These are phyloP conservation scores for Actias luna DNA, from an alignment of 2,888 invertebrate species.

Conservation along the genomic window DNA sequence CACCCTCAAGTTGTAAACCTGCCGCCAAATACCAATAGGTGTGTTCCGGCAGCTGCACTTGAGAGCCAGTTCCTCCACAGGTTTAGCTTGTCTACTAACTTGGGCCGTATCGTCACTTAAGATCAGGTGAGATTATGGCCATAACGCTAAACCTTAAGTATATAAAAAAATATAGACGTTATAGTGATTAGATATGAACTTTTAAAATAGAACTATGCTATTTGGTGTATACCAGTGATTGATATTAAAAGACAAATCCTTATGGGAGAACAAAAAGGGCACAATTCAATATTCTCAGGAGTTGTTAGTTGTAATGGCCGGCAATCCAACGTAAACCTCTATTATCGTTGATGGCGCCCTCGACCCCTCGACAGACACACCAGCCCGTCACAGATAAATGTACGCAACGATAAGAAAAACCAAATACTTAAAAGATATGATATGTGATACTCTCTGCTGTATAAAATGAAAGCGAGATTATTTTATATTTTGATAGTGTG, in stretches of 20 bases:
- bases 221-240: not conserved
- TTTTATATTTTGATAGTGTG: no score
- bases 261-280: conserved; percentile 15
- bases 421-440: conserved; percentile 33
- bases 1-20: no score
- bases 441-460: not conserved
- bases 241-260: not conserved
- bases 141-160: no score
- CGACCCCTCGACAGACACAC: conserved; percentile 44
- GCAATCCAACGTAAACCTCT: conserved; percentile 64
- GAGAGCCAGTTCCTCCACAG: no score
- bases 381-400: conserved; percentile 53
- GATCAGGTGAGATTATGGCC: no score
- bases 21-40: no score
- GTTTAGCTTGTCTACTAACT: no score
- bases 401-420: conserved; percentile 57
- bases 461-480: no score
- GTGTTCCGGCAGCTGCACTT: no score
- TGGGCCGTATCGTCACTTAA: no score
- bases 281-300: conserved; percentile 62
- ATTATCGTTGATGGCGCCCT: conserved; percentile 63
- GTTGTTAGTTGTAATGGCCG: conserved; percentile 69
- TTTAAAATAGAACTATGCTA: not conserved
- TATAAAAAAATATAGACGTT: no score
- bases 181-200: not conserved